Conservation (phyloP, 2,888 invertebrate genomes). For the Ypsolopha scabrella region DNA sequence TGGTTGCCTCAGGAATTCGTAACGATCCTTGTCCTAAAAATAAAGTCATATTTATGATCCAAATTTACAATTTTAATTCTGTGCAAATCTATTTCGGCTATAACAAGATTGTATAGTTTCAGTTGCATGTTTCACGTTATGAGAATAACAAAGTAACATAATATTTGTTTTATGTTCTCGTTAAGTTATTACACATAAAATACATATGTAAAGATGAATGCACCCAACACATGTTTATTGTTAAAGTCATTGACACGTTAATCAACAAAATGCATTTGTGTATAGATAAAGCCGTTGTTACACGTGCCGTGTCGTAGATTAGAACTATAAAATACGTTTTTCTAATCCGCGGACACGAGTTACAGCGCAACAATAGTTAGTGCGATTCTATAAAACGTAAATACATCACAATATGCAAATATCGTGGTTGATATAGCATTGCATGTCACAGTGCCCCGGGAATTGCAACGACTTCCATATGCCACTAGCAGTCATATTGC, state of each 20-base stretch:
- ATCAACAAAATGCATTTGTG: neutral
- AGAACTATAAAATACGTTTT: no score
- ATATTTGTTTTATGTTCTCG: neutral
- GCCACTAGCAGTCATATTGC: no score
- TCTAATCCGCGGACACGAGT: no score
- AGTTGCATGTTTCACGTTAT: no score
- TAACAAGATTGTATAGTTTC: no score
- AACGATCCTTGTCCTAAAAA: conserved; percentile 2
- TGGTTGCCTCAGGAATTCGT: neutral
- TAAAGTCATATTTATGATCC: neutral
- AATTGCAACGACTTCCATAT: no score
- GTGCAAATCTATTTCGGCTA: neutral
- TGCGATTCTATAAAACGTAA: no score
- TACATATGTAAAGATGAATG: neutral
- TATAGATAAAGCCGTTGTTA: neutral
- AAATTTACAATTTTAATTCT: conserved; percentile 1
- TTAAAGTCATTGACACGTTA: neutral
- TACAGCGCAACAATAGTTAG: no score
- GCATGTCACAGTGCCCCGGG: no score
- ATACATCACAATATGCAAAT: no score
- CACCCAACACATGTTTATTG: neutral
- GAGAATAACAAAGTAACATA: neutral
- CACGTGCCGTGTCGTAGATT: neutral
- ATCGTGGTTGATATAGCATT: no score
- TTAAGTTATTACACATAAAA: conserved; percentile 1